phyloP scores from a whole-genome alignment of 2,888 invertebrate genomes.

The Colletes collaris region DNA sequence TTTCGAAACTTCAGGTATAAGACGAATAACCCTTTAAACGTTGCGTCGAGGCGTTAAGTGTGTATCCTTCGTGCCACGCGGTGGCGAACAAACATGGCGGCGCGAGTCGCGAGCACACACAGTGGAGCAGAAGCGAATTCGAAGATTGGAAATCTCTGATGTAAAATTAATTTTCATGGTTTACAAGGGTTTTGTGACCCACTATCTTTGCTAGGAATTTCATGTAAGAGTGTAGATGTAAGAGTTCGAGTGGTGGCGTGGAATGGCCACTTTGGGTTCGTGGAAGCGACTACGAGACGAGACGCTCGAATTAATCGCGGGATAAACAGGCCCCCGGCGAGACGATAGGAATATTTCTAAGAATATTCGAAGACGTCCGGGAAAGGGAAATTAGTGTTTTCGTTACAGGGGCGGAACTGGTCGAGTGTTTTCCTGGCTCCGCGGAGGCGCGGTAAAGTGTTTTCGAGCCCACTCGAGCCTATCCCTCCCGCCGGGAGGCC shows the following conservation, averaged over 20 bases:
- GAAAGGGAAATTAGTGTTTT: constrained; percentile 68
- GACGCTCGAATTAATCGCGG: background rate
- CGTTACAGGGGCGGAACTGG: constrained; percentile 51
- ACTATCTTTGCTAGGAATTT: too few species aligned
- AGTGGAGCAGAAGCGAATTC: too few species aligned
- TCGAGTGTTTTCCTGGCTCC: constrained; percentile 60
- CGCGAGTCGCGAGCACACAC: too few species aligned
- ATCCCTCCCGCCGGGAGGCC: constrained; percentile 22
- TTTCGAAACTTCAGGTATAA: background rate
- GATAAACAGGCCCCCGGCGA: background rate
- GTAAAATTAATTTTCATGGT: too few species aligned
- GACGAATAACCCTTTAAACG: too few species aligned
- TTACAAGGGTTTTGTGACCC: too few species aligned
- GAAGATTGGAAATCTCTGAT: too few species aligned
- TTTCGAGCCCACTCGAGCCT: constrained; percentile 63
- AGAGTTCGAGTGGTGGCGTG: background rate
- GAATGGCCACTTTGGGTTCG: constrained; percentile 19
- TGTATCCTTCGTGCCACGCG: too few species aligned
- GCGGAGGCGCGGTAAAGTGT: constrained; percentile 50
- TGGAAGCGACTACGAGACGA: background rate
- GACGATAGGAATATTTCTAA: constrained; percentile 1
- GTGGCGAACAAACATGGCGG: too few species aligned
- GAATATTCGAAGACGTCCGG: constrained; percentile 2
- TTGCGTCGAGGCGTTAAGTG: too few species aligned
- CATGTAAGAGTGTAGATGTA: too few species aligned